phyloP scores from a whole-genome alignment of 1,140 invertebrate genomes.

The Eumeta japonica region DNA sequence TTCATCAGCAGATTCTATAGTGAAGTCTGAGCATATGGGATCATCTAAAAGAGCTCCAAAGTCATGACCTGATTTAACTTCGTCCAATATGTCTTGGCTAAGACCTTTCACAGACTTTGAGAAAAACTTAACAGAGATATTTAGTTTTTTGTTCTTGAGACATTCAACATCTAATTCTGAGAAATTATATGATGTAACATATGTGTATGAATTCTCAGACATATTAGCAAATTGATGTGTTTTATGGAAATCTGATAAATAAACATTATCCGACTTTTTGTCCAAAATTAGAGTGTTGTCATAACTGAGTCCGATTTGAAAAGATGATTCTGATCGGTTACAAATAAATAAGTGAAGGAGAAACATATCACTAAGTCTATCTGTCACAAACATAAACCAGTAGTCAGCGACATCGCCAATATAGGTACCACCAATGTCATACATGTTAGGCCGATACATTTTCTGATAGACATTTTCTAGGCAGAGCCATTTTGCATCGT shows the following conservation, averaged over 20 bases:
- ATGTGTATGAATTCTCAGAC: slow-evolving; percentile 16
- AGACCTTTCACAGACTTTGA: slow-evolving; percentile 3
- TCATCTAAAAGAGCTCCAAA: slow-evolving; percentile 31
- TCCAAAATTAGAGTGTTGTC: slow-evolving; percentile 23
- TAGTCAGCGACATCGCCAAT: slow-evolving; percentile 28
- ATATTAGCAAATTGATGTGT: slow-evolving; percentile 22
- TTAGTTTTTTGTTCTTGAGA: slow-evolving; percentile 28
- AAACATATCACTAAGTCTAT: slow-evolving; percentile 26
- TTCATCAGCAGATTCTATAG: slow-evolving; percentile 38
- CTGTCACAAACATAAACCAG: slow-evolving; percentile 35
- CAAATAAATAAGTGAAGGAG: slow-evolving; percentile 36
- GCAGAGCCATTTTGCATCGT: slow-evolving; percentile 33
- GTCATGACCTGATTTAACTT: slow-evolving; percentile 23
- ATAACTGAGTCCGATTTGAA: slow-evolving; percentile 21
- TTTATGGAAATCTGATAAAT: slow-evolving; percentile 16
- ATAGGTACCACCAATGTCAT: slow-evolving; percentile 44
- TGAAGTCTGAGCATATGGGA: slow-evolving; percentile 37
- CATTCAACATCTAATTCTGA: slow-evolving; percentile 30
- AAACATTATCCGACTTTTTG: slow-evolving; percentile 23
- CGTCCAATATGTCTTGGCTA: slow-evolving; percentile 12
- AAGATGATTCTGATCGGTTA: slow-evolving; percentile 21
- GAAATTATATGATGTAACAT: slow-evolving; percentile 39
- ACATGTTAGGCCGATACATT: slow-evolving; percentile 33
- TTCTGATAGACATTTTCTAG: slow-evolving; percentile 37
- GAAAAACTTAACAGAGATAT: slow-evolving; percentile 27